A percentile compares a stretch with the other conserved stretches of the same genome.
phyloP scores from a whole-genome alignment of 2,797 vertebrate genomes.

The Parotocinclus haroldoi region DNA sequence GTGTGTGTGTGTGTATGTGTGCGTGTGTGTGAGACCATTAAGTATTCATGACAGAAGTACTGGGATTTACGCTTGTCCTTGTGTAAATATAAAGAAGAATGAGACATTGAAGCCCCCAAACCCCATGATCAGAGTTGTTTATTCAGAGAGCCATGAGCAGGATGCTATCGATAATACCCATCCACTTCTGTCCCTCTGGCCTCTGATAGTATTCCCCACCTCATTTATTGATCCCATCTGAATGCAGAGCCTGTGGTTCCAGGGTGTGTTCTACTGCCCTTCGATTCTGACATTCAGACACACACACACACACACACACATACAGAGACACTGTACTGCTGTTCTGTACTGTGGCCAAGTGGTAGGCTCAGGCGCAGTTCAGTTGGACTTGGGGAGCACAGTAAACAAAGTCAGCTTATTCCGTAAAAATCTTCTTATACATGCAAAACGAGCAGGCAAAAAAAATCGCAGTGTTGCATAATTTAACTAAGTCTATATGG shows the following conservation, averaged over 20 bases:
- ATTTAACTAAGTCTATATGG: too few species aligned
- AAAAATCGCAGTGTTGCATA: too few species aligned
- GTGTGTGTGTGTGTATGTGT: conserved; percentile 20
- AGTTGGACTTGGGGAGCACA: too few species aligned
- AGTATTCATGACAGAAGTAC: too few species aligned
- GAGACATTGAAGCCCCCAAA: too few species aligned
- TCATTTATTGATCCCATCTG: conserved; percentile 34
- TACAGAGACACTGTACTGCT: too few species aligned
- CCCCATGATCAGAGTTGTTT: neutral
- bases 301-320: neutral
- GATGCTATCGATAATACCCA: conserved; percentile 2
- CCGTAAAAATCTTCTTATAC: too few species aligned
- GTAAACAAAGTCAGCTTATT: too few species aligned
- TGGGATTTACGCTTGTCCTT: neutral
- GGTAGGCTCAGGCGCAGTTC: too few species aligned
- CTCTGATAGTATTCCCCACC: conserved; percentile 1
- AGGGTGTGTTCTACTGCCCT: conserved; percentile 19
- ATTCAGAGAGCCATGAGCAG: neutral
- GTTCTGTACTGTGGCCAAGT: too few species aligned
- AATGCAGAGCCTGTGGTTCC: conserved; percentile 28
- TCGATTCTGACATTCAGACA: conserved; percentile 3
- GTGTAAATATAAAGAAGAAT: neutral
- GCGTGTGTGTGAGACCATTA: neutral
- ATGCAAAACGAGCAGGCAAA: too few species aligned
- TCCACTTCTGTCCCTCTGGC: neutral